Base-by-base conservation (phyloP, 2,888 invertebrate genomes). In the Noctua janthina region DNA sequence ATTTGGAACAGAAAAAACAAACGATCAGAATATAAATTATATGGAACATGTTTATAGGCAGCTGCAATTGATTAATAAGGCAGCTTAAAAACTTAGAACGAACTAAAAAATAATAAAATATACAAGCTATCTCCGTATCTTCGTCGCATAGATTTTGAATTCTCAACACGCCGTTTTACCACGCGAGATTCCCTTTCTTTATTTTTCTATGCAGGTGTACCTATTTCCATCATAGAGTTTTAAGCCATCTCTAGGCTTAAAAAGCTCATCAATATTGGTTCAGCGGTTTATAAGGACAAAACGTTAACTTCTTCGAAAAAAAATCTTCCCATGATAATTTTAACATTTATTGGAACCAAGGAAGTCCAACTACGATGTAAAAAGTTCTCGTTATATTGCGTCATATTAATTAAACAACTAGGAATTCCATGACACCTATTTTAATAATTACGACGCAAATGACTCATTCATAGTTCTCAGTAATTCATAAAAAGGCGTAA, bases 351-450 rank as follows among this genome's bases (percentile, higher is more conserved):
- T 59, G 13, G 15, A 17, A 43, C n/a, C 3, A 43, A n/a, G 13
- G 59, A 62, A 46, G 23, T 56, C 6, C 8, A 13, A 51, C 23
- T n/a, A 29, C 23, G 15, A 35, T 43, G n/a, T 68, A 20, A 69
- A 64, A 83, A 43, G 11, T 76, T 75, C 68, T 73, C 35, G 29
- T 4, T 67, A 51, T 68, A 85, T 86, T 81, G 84, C 85, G 75
- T 84, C 85, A 86, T 78, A 68, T 56, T 74, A 66, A 75, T 82
- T 70, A 74, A 43, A 29, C 62, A 54, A 29, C 13, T 17, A 74
- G 56, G 75, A 86, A 83, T 85, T 64, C 75, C 75, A 79, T 82
- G 73, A 83, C 75, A 74, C 64, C n/a, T 72, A 56, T 35, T 13
- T n/a, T 13, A 66, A 64, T 74, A 64, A 64, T n/a, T 64, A 51